Evolutionary conservation across 2,888 invertebrate species (phyloP).

Genomic region (Archaeoteleia sp.): DNA sequence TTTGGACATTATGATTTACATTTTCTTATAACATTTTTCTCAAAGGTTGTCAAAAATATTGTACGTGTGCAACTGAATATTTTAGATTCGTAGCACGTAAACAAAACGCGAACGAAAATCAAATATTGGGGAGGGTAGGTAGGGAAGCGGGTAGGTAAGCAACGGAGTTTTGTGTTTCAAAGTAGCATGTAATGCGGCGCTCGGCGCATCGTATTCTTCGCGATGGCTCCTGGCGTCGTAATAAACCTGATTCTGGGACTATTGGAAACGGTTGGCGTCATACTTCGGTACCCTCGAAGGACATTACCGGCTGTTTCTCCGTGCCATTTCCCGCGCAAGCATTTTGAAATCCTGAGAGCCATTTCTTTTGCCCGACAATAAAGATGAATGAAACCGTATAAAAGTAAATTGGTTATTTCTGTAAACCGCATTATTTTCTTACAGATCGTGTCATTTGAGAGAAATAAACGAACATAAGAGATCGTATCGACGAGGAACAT

Average conservation of each 20-base stretch:
- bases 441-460: slow-evolving; percentile 7
- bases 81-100: slow-evolving; percentile 14
- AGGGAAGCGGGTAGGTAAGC: neutral
- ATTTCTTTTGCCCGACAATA: slow-evolving; percentile 6
- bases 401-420: slow-evolving; percentile 4
- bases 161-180: slow-evolving; percentile 21
- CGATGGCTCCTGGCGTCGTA: slow-evolving; percentile 7
- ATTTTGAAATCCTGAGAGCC: slow-evolving; percentile 12
- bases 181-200: slow-evolving; percentile 24
- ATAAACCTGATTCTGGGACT: slow-evolving; percentile 24
- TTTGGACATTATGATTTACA: neutral
- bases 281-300: slow-evolving; percentile 4
- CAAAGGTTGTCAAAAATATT: slow-evolving; percentile 12
- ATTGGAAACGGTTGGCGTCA: slow-evolving; percentile 21
- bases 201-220: slow-evolving; percentile 16
- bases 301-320: slow-evolving; percentile 21
- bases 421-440: slow-evolving; percentile 4
- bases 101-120: slow-evolving; percentile 1
- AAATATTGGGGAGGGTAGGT: slow-evolving; percentile 12
- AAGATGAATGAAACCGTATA: slow-evolving; percentile 8
- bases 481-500: too few relatives aligned
- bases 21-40: neutral
- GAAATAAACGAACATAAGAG: neutral
- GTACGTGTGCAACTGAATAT: slow-evolving; percentile 13
- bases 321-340: slow-evolving; percentile 10